Evolutionary conservation across 2,888 invertebrate species (phyloP), one percentile per base, ranked within the genome.

Genomic region (Ormyrus rosae): DNA sequence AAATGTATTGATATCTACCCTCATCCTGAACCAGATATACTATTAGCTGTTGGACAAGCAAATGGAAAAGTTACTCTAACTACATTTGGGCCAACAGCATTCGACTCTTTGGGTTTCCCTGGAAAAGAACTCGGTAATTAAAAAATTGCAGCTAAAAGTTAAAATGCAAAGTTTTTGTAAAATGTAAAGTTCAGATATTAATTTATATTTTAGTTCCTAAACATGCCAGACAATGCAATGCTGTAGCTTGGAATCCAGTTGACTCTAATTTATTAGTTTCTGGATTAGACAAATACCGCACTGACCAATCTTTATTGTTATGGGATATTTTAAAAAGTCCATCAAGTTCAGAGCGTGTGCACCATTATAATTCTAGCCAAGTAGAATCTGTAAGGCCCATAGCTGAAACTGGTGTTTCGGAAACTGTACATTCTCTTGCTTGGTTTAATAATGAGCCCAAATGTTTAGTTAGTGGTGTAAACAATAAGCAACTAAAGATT

Each of bases 1-100:
- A 96, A 97, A 86, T 97, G 97, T 89, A 93, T 97, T 53, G 96
- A 97, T 86, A 95, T 98, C 88, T 96, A 96, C 86, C 96, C 97
- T 46, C 93, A 94, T 74, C 93, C 94, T 53, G 95, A 95, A 74
- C 93, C 93, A 0, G 96, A 97, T 86, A 94, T 96, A 60, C 92
- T 98, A 64, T 91, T 98, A 58, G 98, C 98, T 0, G 93, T 98
- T 7, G 98, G 98, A 0, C 94, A 97, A 87, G 94, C 96, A 0
- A 97, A 95, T 92, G 98, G 98, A n/a, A 95, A 95, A 91, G 95
- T 98, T 58, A 93, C 95, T 0, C 92, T 98, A 6, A 95, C 96
- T 50, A 95, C 95, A 9, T 95, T 97, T 86, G 95, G 95, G 61
- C 94, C 95, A 69, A 93, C 93, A 0, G 92, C 93, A 55, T 93